Evolutionary conservation across 2,888 invertebrate species (phyloP).

Genomic region (Apodemia mormo): DNA sequence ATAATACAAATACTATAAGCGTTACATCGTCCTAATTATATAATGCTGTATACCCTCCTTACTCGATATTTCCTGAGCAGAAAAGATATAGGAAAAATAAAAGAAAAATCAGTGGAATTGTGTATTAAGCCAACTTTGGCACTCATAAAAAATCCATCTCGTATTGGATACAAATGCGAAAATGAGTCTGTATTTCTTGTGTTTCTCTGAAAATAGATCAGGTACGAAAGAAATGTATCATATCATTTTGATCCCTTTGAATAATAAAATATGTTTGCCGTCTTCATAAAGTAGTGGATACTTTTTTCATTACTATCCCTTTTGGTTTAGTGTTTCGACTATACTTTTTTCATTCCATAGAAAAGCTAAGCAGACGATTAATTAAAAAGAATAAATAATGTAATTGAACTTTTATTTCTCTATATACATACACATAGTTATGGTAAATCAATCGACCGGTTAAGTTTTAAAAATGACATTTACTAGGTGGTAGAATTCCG

Average conservation of each 20-base stretch:
- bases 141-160: not conserved
- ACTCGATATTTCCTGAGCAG: not conserved
- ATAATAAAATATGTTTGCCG: conserved; percentile 5
- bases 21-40: not conserved
- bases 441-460: no score
- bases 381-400: no score
- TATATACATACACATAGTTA: no score
- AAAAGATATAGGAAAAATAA: not conserved
- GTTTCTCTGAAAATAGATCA: not conserved
- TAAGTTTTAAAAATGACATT: no score
- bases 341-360: no score
- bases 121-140: not conserved
- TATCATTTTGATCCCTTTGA: not conserved
- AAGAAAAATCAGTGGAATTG: conserved; percentile 1
- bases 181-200: conserved; percentile 2
- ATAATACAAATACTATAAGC: not conserved
- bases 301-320: not conserved
- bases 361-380: no score
- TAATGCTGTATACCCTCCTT: not conserved
- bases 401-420: no score
- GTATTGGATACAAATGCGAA: not conserved
- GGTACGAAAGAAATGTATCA: not conserved
- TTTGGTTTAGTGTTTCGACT: not conserved
- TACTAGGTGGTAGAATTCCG: no score
- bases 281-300: not conserved